Percentiles rank a stretch among this genome's conserved stretches.
Conservation (phyloP, 2,888 invertebrate genomes). For the Eupithecia subumbrata region DNA sequence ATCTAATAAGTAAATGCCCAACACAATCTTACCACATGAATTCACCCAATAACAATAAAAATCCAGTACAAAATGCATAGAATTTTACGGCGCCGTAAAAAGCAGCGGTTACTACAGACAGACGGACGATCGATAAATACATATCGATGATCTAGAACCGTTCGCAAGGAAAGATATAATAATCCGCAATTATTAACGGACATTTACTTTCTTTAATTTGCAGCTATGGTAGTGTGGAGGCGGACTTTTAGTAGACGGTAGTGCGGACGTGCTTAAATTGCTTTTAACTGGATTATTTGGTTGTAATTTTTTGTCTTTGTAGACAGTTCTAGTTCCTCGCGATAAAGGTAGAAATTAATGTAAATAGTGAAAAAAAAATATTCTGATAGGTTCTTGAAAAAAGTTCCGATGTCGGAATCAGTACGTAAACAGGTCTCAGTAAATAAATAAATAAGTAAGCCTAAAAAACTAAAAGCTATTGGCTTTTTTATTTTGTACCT, state of each 20-base stretch:
- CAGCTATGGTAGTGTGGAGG: conserved; percentile 28
- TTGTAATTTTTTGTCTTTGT: neutral
- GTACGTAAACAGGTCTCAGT: too few relatives aligned
- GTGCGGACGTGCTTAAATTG: neutral
- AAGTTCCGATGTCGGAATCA: too few relatives aligned
- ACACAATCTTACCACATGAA: neutral
- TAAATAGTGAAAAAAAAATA: too few relatives aligned
- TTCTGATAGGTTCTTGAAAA: too few relatives aligned
- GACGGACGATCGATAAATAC: conserved; percentile 52
- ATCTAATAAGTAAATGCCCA: neutral
- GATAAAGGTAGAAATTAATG: too few relatives aligned
- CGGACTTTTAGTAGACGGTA: conserved; percentile 17
- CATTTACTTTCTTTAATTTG: conserved; percentile 62
- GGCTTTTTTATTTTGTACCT: too few relatives aligned
- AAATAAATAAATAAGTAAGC: too few relatives aligned
- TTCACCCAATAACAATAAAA: conserved; percentile 2
- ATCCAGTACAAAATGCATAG: conserved; percentile 9
- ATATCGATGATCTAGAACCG: conserved; percentile 53
- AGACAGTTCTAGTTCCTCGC: neutral
- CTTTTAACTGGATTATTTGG: neutral
- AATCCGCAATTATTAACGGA: conserved; percentile 72
- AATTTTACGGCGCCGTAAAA: conserved; percentile 22
- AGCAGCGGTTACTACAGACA: conserved; percentile 38
- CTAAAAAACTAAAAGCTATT: too few relatives aligned
- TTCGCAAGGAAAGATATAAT: conserved; percentile 51